Conservation (phyloP, 2,888 invertebrate genomes). For the Camponotus fellah region DNA sequence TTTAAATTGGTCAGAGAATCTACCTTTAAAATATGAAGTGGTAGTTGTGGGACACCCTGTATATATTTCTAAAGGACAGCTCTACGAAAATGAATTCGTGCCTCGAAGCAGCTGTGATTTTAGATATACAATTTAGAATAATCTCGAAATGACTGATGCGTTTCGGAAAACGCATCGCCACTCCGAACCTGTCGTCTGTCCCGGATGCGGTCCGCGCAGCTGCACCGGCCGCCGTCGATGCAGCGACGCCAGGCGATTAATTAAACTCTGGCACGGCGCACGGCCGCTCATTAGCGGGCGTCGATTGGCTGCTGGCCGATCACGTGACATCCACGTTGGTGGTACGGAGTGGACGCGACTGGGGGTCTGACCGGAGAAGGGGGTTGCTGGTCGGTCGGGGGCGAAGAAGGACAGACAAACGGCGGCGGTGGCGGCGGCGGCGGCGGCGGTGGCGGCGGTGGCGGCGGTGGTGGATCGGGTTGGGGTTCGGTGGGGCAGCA, state of each 20-base stretch:
- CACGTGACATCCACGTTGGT: constrained; percentile 76
- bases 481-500: constrained; percentile 69
- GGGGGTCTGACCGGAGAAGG: constrained; percentile 66
- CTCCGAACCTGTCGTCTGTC: constrained; percentile 5
- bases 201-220: constrained; percentile 45
- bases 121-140: constrained; percentile 7
- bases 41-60: too few species aligned
- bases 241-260: constrained; percentile 68
- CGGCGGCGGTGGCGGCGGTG: constrained; percentile 45
- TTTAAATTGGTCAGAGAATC: too few species aligned
- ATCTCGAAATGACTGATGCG: not conserved
- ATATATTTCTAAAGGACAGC: not conserved
- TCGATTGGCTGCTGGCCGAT: constrained; percentile 82
- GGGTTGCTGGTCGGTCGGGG: constrained; percentile 64
- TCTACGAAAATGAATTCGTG: not conserved
- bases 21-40: too few species aligned
- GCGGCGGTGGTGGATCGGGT: constrained; percentile 45
- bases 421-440: constrained; percentile 40
- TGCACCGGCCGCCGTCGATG: constrained; percentile 52
- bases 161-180: constrained; percentile 3
- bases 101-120: not conserved
- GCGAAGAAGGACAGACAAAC: constrained; percentile 59
- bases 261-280: constrained; percentile 70
- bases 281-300: constrained; percentile 81
- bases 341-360: constrained; percentile 69